A percentile compares a stretch with the other conserved stretches of the same genome.
Evolutionary conservation across 2,888 invertebrate species (phyloP).

Genomic region (Melanostoma scalare): DNA sequence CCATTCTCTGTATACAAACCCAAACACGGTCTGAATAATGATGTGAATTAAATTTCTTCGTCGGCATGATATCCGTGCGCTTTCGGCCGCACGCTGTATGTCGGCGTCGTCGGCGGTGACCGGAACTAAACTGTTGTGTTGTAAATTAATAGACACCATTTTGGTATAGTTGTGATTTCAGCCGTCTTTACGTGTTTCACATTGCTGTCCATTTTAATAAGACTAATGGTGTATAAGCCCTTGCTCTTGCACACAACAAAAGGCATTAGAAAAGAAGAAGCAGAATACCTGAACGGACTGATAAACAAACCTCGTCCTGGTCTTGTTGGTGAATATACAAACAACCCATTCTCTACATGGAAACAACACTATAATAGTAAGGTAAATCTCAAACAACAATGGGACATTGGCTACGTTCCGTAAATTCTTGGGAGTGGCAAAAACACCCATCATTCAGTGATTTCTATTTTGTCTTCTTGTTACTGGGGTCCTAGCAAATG

Average conservation of each 20-base stretch:
- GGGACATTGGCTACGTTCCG: slow-evolving; percentile 49
- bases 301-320: slow-evolving; percentile 55
- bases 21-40: slow-evolving; percentile 59
- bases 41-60: slow-evolving; percentile 46
- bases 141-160: slow-evolving; percentile 56
- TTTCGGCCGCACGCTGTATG: neutral
- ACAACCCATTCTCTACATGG: neutral
- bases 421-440: slow-evolving; percentile 29
- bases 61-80: slow-evolving; percentile 24
- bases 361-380: slow-evolving; percentile 19
- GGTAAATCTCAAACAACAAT: slow-evolving; percentile 41
- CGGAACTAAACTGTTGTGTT: slow-evolving; percentile 16
- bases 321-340: slow-evolving; percentile 7
- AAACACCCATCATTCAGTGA: slow-evolving; percentile 13
- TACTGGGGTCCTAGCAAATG: slow-evolving; percentile 27
- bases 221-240: slow-evolving; percentile 4
- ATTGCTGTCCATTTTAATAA: slow-evolving; percentile 47
- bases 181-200: slow-evolving; percentile 2
- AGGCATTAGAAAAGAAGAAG: slow-evolving; percentile 11
- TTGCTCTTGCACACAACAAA: slow-evolving; percentile 19
- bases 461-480: slow-evolving; percentile 16
- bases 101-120: neutral
- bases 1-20: slow-evolving; percentile 44
- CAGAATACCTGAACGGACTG: slow-evolving; percentile 53
- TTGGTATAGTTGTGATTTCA: slow-evolving; percentile 1